Evolutionary conservation across 2,888 invertebrate genomes (phyloP), one percentile per base, ranked within the genome.

Genomic region (Pollenia angustigena): DNA sequence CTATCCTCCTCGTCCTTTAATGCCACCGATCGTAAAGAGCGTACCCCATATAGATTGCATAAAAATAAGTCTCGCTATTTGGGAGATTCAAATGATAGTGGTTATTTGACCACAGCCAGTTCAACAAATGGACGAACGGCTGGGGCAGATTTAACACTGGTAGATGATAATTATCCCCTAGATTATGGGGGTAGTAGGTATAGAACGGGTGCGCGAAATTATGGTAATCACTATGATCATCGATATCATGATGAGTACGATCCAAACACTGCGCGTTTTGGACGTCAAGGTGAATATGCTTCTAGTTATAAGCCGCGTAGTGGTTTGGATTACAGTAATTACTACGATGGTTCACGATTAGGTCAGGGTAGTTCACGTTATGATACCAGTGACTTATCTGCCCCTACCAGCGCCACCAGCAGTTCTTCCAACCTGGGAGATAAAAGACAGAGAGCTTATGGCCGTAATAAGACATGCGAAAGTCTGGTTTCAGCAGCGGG

Each of bases 1-100:
- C 96, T 92, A 3, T 90, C 90, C 3, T 92, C 58, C 95, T 96
- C 32, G 95, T 94, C 91, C 91, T 95, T 92, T 72, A 92, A 89
- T 94, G 94, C 91, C 93, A 94, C 80, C 89, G 94, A 89, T 94
- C 94, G 91, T 66, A 93, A 93, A 79, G 93, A 94, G 83, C 91
- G 92, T 44, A 93, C 94, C 0, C 93, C 94, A 4, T 93, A 93
- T 81, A 89, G 93, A 44, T 88, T 92, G 4, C 89, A 90, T 2
- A 90, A 90, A 86, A 91, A 91, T 64, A 93, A 92, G 66, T 89
- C 91, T 2, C 91, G 91, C 12, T 92, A 92, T 85, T 89, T 92
- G 82, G 93, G 90, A 46, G 91, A 92, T 84, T 91, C 92, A 14
- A 92, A 88, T 68, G 93, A 92, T 79, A 91, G 92, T 80, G 92